phyloP scores from a whole-genome alignment of 2,113 vertebrate genomes.

The Megaptera novaeangliae region DNA sequence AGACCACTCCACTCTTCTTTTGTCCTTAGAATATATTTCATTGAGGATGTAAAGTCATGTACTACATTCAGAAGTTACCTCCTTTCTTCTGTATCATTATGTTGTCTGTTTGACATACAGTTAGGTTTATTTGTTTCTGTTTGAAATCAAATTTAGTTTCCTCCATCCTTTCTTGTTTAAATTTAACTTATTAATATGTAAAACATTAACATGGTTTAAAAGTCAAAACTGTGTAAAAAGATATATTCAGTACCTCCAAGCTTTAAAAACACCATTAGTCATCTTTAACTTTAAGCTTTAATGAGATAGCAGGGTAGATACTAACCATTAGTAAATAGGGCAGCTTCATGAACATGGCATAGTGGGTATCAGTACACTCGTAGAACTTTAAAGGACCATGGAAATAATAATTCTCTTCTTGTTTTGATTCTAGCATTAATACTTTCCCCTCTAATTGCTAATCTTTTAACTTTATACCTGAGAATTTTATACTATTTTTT shows the following conservation, averaged over 20 bases:
- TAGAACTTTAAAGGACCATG: not conserved
- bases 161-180: not conserved
- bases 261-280: not conserved
- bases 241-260: not conserved
- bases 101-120: not conserved
- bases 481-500: not conserved
- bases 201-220: not conserved
- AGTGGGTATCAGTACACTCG: not conserved
- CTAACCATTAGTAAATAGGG: not conserved
- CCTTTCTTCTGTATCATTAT: not conserved
- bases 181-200: not conserved
- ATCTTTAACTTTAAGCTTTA: not conserved
- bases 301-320: not conserved
- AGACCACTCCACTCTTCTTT: not conserved
- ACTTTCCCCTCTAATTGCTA: not conserved
- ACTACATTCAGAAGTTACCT: not conserved
- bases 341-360: not conserved
- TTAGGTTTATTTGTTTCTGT: not conserved
- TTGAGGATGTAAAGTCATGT: not conserved
- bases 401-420: not conserved
- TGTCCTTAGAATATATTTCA: not conserved
- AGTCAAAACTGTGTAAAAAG: not conserved
- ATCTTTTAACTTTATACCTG: not conserved
- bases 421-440: not conserved
- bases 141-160: not conserved